Evolutionary conservation across 2,888 invertebrate species (phyloP), one percentile per base, ranked within the genome.

Genomic region (Saturnia pavonia): DNA sequence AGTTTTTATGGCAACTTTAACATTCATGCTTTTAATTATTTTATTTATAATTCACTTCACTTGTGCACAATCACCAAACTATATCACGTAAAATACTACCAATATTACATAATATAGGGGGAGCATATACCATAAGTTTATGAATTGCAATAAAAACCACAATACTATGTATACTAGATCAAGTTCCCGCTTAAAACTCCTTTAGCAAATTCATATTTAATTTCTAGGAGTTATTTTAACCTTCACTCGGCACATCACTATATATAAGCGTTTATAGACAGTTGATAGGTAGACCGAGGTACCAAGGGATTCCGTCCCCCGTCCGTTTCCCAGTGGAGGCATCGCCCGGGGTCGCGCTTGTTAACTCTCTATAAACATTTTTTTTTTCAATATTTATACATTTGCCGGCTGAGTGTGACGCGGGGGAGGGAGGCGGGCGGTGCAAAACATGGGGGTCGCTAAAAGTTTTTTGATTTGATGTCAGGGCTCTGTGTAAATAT

Each of bases 351-450:
- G 69, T 40, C 48, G 67, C 67, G 48, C 67, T 67, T 85, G 85
- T 86, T 85, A 86, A 83, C 82, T 83, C 82, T 82, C 80, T 79
- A 83, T 82, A 82, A 84, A 85, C 81, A 82, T 81, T 83, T 82
- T 80, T 82, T 82, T 78, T 82, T 60, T 78, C 80, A 76, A 77
- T 74, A 78, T 75, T 76, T 72, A 82, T 70, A 67, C 70, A 43
- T 66, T 42, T 42, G 42, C 43, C 54, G 51, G 66, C 25, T 14
- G 57, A 60, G 65, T 11, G 48, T 27, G 40, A 4, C 75, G 73
- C 72, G 67, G 73, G 45, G 67, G 72, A 69, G 73, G 70, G 75
- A 67, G 73, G 75, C 67, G 71, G n/a, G n/a, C n/a, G n/a, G n/a
- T n/a, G n/a, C n/a, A n/a, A n/a, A n/a, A n/a, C n/a, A n/a, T 69